Evolutionary conservation across 2,113 vertebrate genomes (phyloP), one percentile per base, ranked within the genome.

Genomic region (Quiscalus mexicanus): DNA sequence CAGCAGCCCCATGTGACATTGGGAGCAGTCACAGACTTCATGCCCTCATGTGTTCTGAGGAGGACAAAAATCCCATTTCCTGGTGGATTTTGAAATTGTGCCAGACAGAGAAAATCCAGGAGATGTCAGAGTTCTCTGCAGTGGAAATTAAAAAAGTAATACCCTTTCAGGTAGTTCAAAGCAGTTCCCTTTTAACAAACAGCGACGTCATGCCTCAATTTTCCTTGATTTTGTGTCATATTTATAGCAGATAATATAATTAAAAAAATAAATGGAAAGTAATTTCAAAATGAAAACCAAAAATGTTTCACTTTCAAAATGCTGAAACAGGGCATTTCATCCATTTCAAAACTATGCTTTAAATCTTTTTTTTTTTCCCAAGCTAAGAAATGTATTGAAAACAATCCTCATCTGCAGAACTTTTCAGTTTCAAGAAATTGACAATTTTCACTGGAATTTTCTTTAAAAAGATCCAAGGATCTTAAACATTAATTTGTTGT

Each of bases 401-500:
- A 94, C 81, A 91, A 70, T 91, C 41, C 35, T 89, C 81, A 84
- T 94, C 73, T 92, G 37, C 69, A 75, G 77, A 97, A 94, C 89
- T 93, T 89, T 91, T 87, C 58, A 63, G 56, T 89, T 94, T 79
- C 74, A 86, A 71, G 91, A 91, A 95, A 94, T 33, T 68, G 93
- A 89, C 45, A 69, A 59, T 94, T 95, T 96, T 87, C 81, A 71
- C 56, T 89, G 84, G 92, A 96, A 94, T 93, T 85, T 89, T 92
- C 58, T 18, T 25, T 28, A 37, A 60, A 58, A 62, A 89, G 68
- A 68, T 74, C 85, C 49, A 71, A 96, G 44, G 65, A 94, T 84
- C 73, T 96, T 88, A 93, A 90, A 93, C 90, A 96, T 96, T 95
- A 97, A 96, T 95, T 95, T 96, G 93, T 93, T 96, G 93, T 89